Evolutionary conservation across 2,888 invertebrate species (phyloP).

Genomic region (Agonopterix subpropinquella): DNA sequence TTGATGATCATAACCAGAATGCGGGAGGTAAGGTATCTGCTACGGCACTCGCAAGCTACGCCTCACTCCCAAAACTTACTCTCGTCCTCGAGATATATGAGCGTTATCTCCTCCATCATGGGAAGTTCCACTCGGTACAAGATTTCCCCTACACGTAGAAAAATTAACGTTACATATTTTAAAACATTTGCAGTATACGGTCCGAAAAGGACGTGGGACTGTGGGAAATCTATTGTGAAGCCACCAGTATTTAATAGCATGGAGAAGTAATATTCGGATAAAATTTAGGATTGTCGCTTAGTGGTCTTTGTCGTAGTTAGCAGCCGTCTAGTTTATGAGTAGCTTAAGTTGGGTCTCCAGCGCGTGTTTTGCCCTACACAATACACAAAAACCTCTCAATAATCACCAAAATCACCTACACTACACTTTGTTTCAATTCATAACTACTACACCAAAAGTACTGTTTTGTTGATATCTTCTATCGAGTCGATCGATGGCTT

Average conservation of each 20-base stretch:
- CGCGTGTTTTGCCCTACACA: too few relatives aligned
- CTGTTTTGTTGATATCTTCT: too few relatives aligned
- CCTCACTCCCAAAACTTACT: slow-evolving; percentile 80
- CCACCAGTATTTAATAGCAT: slow-evolving; percentile 5
- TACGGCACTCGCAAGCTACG: slow-evolving; percentile 81
- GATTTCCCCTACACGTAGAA: slow-evolving; percentile 85
- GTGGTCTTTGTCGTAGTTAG: slow-evolving; percentile 21
- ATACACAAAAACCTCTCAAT: slow-evolving; percentile 3
- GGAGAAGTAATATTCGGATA: slow-evolving; percentile 11
- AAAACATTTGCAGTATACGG: slow-evolving; percentile 34
- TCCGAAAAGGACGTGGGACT: slow-evolving; percentile 21
- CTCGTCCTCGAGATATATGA: slow-evolving; percentile 95
- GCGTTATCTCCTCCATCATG: slow-evolving; percentile 95
- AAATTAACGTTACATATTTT: slow-evolving; percentile 74
- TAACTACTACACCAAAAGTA: too few relatives aligned
- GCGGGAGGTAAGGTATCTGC: slow-evolving; percentile 76
- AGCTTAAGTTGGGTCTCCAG: slow-evolving; percentile 19
- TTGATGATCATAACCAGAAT: slow-evolving; percentile 77
- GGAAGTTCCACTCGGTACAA: slow-evolving; percentile 95
- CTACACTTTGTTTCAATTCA: too few relatives aligned
- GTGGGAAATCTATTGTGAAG: slow-evolving; percentile 10
- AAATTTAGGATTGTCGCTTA: slow-evolving; percentile 15
- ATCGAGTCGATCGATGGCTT: too few relatives aligned
- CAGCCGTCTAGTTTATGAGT: slow-evolving; percentile 44
- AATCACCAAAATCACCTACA: too few relatives aligned